These are phyloP conservation scores for Python bivittatus DNA, from an alignment of 2,113 vertebrate species.

Conservation along the genomic window DNA sequence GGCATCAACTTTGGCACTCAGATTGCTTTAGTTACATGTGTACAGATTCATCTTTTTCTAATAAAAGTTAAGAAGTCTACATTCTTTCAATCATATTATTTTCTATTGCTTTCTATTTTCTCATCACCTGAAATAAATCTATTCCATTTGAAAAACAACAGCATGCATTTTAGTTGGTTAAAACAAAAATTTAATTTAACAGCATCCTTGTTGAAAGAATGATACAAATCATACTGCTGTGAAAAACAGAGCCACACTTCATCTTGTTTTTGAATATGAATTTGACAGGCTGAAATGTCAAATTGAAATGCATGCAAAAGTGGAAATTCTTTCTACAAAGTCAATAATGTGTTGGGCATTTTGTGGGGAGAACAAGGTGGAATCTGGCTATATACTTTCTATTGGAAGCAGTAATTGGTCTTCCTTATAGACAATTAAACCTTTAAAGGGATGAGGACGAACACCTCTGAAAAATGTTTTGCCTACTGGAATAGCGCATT, in stretches of 20 bases:
- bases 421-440: slow-evolving; percentile 55
- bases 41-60: background rate
- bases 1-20: background rate
- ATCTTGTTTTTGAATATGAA: slow-evolving; percentile 56
- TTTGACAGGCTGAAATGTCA: slow-evolving; percentile 13
- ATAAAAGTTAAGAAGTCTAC: background rate
- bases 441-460: slow-evolving; percentile 56
- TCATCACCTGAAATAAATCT: background rate
- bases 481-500: background rate
- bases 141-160: background rate
- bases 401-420: slow-evolving; percentile 56
- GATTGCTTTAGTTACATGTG: background rate
- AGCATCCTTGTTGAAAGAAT: background rate
- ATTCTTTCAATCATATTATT: background rate
- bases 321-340: slow-evolving; percentile 48
- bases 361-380: background rate
- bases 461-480: slow-evolving; percentile 53
- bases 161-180: background rate
- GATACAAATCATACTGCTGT: background rate
- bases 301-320: slow-evolving; percentile 27
- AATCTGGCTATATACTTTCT: slow-evolving; percentile 48
- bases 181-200: background rate
- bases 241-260: slow-evolving; percentile 5
- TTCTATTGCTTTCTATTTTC: background rate
- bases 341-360: slow-evolving; percentile 24